Evolutionary conservation across 2,797 vertebrate species (phyloP).

Genomic region (Gadopsis marmoratus): DNA sequence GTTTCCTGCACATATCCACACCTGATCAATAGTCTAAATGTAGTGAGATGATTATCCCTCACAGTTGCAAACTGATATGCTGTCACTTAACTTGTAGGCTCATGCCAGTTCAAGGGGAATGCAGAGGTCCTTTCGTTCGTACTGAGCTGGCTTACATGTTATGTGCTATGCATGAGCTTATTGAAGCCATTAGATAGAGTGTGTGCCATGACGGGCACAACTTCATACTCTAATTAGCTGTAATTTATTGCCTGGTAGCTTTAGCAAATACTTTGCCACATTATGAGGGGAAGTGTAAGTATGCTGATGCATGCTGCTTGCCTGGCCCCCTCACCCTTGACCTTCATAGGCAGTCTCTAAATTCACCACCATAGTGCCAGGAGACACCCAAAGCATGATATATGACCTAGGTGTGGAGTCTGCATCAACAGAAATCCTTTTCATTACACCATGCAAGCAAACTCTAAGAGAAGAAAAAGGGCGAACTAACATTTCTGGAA

Average conservation of each 20-base stretch:
- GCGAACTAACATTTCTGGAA: conserved; percentile 33
- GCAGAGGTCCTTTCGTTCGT: conserved; percentile 53
- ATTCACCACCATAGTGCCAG: conserved; percentile 82
- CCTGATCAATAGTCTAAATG: conserved; percentile 85
- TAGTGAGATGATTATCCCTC: conserved; percentile 80
- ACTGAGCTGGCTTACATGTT: conserved; percentile 25
- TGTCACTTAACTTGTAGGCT: conserved; percentile 62
- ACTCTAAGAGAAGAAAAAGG: conserved; percentile 11
- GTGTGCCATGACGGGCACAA: background rate
- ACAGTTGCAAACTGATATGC: conserved; percentile 80
- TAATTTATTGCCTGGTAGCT: conserved; percentile 19
- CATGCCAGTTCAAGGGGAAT: conserved; percentile 72
- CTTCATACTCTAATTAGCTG: conserved; percentile 15
- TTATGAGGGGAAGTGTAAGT: conserved; percentile 34
- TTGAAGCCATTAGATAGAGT: conserved; percentile 15
- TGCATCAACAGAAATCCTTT: conserved; percentile 57
- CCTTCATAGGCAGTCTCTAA: conserved; percentile 81
- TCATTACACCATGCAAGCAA: conserved; percentile 28
- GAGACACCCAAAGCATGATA: conserved; percentile 63
- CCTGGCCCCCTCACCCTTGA: conserved; percentile 71
- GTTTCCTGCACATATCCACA: conserved; percentile 66
- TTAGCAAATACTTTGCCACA: conserved; percentile 9
- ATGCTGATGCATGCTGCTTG: conserved; percentile 19
- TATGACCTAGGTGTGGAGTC: conserved; percentile 43
- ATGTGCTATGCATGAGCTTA: background rate